phyloP scores from a whole-genome alignment of 2,888 invertebrate genomes.

The Colostygia pectinataria region DNA sequence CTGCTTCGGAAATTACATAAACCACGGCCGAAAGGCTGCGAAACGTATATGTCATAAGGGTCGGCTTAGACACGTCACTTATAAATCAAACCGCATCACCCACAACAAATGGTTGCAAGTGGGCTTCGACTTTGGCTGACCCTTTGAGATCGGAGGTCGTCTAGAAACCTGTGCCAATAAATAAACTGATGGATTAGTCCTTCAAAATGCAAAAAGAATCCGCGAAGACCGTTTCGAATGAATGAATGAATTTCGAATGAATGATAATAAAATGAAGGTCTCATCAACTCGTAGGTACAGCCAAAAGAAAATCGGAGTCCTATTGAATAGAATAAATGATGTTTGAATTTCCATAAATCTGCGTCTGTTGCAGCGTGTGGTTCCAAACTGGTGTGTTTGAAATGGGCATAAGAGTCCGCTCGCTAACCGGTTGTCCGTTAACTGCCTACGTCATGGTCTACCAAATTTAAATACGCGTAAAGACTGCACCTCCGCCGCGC shows the following conservation, averaged over 20 bases:
- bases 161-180: neutral
- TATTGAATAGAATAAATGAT: no score
- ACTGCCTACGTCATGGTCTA: slow-evolving; percentile 23
- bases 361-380: neutral
- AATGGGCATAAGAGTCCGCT: slow-evolving; percentile 8
- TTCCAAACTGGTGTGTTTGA: neutral
- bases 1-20: slow-evolving; percentile 12
- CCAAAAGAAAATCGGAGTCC: no score
- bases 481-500: slow-evolving; percentile 4
- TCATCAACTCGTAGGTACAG: no score
- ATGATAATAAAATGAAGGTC: no score
- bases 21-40: slow-evolving; percentile 9
- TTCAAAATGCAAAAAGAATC: no score
- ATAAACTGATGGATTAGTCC: neutral
- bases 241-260: no score
- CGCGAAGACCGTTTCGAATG: no score
- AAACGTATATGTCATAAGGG: slow-evolving; percentile 9
- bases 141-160: slow-evolving; percentile 7
- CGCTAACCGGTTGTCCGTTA: slow-evolving; percentile 25
- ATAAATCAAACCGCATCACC: neutral
- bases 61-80: slow-evolving; percentile 4
- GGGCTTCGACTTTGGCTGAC: slow-evolving; percentile 1
- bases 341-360: neutral
- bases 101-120: slow-evolving; percentile 3
- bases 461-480: slow-evolving; percentile 24